These are phyloP conservation scores for Phymastichus coffea DNA, from an alignment of 1,140 invertebrate species.

Conservation along the genomic window DNA sequence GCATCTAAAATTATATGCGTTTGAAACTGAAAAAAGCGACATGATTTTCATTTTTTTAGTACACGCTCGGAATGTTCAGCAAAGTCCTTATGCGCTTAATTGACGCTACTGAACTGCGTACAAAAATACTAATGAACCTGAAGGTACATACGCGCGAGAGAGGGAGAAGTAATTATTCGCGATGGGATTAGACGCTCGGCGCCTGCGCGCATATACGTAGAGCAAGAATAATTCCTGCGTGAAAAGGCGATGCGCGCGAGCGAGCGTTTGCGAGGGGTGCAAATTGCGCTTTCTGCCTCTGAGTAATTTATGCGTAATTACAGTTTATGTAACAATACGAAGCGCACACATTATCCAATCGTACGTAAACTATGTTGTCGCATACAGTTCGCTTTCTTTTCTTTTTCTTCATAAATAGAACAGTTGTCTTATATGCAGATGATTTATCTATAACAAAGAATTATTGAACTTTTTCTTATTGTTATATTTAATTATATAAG, in stretches of 20 bases:
- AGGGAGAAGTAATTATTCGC: slow-evolving; percentile 19
- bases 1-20: too few relatives aligned
- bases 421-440: background rate
- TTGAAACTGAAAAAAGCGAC: too few relatives aligned
- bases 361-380: slow-evolving; percentile 20
- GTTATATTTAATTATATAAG: too few relatives aligned
- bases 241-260: slow-evolving; percentile 31
- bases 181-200: slow-evolving; percentile 18
- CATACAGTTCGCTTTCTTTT: background rate
- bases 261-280: slow-evolving; percentile 25
- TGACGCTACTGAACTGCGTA: too few relatives aligned
- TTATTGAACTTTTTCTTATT: too few relatives aligned
- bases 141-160: background rate
- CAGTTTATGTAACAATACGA: slow-evolving; percentile 34
- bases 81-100: too few relatives aligned
- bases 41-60: too few relatives aligned
- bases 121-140: slow-evolving; percentile 26
- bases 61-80: too few relatives aligned
- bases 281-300: slow-evolving; percentile 12
- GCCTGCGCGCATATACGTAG: background rate
- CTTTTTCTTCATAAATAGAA: background rate
- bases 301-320: slow-evolving; percentile 34
- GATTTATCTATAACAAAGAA: too few relatives aligned
- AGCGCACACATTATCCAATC: slow-evolving; percentile 35
- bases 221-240: slow-evolving; percentile 23